Evolutionary conservation across 2,888 invertebrate species (phyloP), one percentile per base, ranked within the genome.

Genomic region (Apodemia duryi): DNA sequence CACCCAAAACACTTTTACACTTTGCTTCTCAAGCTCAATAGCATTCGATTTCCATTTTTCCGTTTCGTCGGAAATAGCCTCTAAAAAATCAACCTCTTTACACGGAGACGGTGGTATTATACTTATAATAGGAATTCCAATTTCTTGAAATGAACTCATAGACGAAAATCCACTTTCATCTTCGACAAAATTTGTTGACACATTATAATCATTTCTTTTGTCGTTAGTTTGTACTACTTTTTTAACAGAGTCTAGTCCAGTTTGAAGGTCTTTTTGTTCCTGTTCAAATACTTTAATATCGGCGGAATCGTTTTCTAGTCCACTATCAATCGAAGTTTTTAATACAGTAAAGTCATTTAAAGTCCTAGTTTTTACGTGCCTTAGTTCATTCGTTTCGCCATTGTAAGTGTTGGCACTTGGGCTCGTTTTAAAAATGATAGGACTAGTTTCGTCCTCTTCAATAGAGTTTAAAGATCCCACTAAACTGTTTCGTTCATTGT

Each of bases 141-240:
- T 94, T 78, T 97, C 96, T 85, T 96, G 96, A 80, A 96, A 96
- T 7, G 96, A 96, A 82, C 94, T 96, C 93, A 97, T 95, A 9
- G 96, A 96, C 13, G 96, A 96, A 84, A 97, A 97, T 41, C 97
- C 97, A 78, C 96, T 97, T 83, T 97, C 97, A 75, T 96, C 96
- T 80, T 97, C 97, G 63, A 89, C 82, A 68, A 86, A 89, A 77
- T 85, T 83, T 57, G 81, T 77, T 61, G 80, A 79, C 68, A 80
- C 77, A 73, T 80, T 84, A 71, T 78, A 88, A 63, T 87, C 85
- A 65, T 75, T 82, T 69, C 77, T 79, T 74, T 84, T 86, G 54
- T 81, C 78, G 63, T 75, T 67, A 41, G 70, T 77, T 73, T 79
- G 76, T 63, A 71, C 67, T 63, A 69, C 69, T 72, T 77, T 78